These are phyloP conservation scores for Porites australiensis DNA, from an alignment of 64 coral and sea anemone genomes.

Conservation along the genomic window DNA sequence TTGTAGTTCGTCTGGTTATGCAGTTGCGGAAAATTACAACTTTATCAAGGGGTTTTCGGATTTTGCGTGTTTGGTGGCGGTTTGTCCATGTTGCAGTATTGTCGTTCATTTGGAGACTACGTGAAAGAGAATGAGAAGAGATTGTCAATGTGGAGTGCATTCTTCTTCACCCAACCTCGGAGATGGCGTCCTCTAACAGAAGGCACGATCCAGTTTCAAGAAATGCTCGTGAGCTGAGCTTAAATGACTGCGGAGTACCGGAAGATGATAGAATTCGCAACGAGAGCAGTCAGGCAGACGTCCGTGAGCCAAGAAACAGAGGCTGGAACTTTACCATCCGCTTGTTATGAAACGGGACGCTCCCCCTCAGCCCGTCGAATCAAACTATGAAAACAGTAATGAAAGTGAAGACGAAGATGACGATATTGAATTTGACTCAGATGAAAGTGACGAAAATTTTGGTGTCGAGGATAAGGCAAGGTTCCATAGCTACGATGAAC, in stretches of 20 bases:
- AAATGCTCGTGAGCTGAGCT: slow-evolving; percentile 3
- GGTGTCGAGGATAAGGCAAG: slow-evolving; percentile 30
- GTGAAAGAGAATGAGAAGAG: slow-evolving; percentile 55
- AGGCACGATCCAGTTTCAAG: slow-evolving; percentile 6
- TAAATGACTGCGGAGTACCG: slow-evolving; percentile 14
- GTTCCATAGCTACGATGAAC: not conserved
- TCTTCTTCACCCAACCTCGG: slow-evolving; percentile 51
- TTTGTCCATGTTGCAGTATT: not conserved
- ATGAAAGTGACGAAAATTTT: slow-evolving; percentile 6
- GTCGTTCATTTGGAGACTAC: slow-evolving; percentile 53
- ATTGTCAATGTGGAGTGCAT: not conserved
- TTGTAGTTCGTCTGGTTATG: too few relatives aligned
- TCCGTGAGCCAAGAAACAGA: slow-evolving; percentile 59
- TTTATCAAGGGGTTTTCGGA: not conserved
- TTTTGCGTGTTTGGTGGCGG: not conserved
- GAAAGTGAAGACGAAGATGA: slow-evolving; percentile 21
- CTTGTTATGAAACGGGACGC: not conserved
- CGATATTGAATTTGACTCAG: slow-evolving; percentile 3
- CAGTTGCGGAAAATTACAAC: not conserved
- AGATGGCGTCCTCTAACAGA: too few relatives aligned
- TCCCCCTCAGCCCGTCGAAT: slow-evolving; percentile 3
- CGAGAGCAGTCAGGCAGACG: slow-evolving; percentile 39
- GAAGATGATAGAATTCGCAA: slow-evolving; percentile 21
- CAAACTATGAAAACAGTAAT: slow-evolving; percentile 44
- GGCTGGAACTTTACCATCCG: slow-evolving; percentile 42